A percentile compares a stretch with the other conserved stretches of the same genome.
Conservation (phyloP, 2,113 vertebrate genomes). For the Peromyscus leucopus region DNA sequence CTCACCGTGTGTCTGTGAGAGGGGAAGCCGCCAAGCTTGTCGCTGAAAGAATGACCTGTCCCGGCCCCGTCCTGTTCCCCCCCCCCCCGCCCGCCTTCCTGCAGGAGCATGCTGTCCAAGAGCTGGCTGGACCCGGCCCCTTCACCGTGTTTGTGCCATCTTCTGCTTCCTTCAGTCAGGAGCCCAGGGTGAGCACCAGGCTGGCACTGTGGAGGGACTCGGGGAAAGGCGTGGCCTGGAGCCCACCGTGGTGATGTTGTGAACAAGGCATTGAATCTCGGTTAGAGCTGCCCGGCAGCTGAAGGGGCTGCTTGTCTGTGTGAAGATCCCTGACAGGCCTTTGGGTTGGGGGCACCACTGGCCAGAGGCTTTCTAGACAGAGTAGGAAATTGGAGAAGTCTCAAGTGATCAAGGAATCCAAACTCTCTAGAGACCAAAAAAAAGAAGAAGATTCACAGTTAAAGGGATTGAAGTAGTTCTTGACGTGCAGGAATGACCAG, state of each 20-base stretch:
- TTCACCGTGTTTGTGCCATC: conserved; percentile 93
- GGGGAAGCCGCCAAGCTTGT: not conserved
- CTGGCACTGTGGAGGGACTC: rapidly evolving
- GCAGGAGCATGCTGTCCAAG: conserved; percentile 86
- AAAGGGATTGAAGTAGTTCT: not conserved
- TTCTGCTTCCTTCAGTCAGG: conserved; percentile 56
- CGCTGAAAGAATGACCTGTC: not conserved
- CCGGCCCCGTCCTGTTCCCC: no score
- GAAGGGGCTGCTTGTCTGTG: not conserved
- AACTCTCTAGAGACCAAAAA: not conserved
- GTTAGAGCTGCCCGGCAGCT: not conserved
- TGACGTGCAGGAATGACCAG: conserved; percentile 13
- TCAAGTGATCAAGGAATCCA: not conserved
- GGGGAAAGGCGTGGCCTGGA: not conserved
- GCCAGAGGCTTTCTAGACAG: not conserved
- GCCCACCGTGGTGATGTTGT: not conserved
- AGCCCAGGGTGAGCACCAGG: conserved; percentile 83
- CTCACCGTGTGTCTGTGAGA: rapidly evolving
- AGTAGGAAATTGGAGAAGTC: not conserved
- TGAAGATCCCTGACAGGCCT: not conserved
- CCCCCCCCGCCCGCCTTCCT: conserved; percentile 25
- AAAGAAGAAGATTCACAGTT: no score
- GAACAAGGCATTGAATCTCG: not conserved
- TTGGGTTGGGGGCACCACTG: not conserved
- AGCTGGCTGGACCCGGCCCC: conserved; percentile 89